phyloP scores from a whole-genome alignment of 92 coral and sea anemone species.

The Galaxea fascicularis region DNA sequence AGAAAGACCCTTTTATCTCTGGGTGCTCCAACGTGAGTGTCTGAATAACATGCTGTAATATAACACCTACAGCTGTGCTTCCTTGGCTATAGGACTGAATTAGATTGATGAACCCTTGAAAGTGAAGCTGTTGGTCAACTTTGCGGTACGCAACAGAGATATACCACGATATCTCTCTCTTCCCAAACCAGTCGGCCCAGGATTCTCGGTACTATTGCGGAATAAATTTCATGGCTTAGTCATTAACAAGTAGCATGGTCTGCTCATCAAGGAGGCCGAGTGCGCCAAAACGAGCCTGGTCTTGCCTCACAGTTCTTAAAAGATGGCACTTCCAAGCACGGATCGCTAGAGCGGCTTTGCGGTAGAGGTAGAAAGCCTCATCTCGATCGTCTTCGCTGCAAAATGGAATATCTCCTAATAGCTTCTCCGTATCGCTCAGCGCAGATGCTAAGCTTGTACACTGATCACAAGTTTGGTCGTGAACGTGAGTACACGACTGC shows the following conservation, averaged over 20 bases:
- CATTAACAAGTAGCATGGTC: constrained; percentile 33
- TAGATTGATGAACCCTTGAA: constrained; percentile 36
- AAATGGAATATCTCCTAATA: neutral
- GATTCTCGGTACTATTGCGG: constrained; percentile 47
- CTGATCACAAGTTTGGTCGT: too few relatives aligned
- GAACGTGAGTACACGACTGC: too few relatives aligned
- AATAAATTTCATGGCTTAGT: constrained; percentile 55
- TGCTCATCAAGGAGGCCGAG: constrained; percentile 19
- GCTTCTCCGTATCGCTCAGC: neutral
- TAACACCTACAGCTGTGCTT: constrained; percentile 43
- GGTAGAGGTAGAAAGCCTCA: too few relatives aligned
- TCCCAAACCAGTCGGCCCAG: constrained; percentile 51
- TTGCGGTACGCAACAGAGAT: constrained; percentile 43
- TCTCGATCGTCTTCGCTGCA: constrained; percentile 33
- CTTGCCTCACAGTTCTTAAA: constrained; percentile 32
- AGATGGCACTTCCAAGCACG: too few relatives aligned
- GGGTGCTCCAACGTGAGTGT: constrained; percentile 33
- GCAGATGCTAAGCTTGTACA: neutral
- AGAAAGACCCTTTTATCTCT: constrained; percentile 24
- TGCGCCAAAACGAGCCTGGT: constrained; percentile 37
- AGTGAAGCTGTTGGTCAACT: constrained; percentile 21
- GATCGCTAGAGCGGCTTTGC: too few relatives aligned
- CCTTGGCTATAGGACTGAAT: constrained; percentile 56
- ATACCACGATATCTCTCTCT: constrained; percentile 64
- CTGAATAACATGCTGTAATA: too few relatives aligned